Conservation (phyloP, 2,888 invertebrate species). For the Idaea biselata region DNA sequence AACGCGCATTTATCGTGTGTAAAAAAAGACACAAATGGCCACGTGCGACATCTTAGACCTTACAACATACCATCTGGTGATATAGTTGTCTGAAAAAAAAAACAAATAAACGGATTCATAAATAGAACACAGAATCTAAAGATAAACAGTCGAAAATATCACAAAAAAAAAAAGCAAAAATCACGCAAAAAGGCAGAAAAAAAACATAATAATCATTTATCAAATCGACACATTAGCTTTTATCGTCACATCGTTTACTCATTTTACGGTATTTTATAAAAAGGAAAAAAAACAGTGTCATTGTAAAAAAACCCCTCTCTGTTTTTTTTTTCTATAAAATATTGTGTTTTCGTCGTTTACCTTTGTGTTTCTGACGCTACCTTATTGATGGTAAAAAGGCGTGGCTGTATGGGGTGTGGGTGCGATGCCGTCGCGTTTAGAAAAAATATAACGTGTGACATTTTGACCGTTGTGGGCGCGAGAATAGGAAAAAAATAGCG, state of each 20-base stretch:
- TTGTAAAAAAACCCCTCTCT: background rate
- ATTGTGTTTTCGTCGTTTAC: background rate
- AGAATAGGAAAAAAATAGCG: background rate
- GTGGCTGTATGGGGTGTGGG: background rate
- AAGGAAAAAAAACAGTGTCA: background rate
- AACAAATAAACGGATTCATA: too few species aligned
- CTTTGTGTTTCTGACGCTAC: background rate
- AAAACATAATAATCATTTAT: background rate
- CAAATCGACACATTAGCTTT: background rate
- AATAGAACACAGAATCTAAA: background rate
- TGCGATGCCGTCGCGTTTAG: background rate
- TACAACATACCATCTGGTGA: too few species aligned
- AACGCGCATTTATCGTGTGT: too few species aligned
- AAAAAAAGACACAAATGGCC: too few species aligned
- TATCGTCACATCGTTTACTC: too few species aligned
- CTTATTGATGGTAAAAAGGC: background rate
- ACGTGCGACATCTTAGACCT: too few species aligned
- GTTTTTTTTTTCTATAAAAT: background rate
- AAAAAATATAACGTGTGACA: background rate
- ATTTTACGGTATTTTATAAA: background rate
- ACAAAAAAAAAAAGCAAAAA: background rate
- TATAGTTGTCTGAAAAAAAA: too few species aligned
- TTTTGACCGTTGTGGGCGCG: background rate
- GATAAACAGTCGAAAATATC: background rate
- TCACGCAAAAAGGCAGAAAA: background rate